phyloP scores from a whole-genome alignment of 1,140 invertebrate species.

The Conus ventricosus region DNA sequence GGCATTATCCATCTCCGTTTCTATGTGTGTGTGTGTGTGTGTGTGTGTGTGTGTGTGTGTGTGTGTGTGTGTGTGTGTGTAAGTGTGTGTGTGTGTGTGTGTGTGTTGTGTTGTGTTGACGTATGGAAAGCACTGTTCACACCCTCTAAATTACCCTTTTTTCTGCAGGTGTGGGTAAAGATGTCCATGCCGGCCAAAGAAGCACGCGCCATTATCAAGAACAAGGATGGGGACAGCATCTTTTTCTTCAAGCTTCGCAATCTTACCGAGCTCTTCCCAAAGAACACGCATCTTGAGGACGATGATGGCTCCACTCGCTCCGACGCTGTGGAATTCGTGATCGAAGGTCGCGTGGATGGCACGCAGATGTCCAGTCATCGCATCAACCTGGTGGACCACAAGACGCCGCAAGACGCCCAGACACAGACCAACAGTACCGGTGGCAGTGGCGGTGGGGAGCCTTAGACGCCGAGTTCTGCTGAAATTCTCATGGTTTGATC shows the following conservation, averaged over 20 bases:
- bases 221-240: not conserved
- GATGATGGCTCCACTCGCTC: not conserved
- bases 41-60: not conserved
- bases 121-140: not conserved
- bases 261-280: not conserved
- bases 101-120: not conserved
- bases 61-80: constrained; percentile 1
- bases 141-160: not conserved
- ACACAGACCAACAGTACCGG: not conserved
- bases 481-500: too few relatives aligned
- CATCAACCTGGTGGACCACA: constrained; percentile 26
- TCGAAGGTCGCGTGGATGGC: constrained; percentile 28
- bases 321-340: constrained; percentile 24
- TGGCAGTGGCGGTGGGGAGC: not conserved
- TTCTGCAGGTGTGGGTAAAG: constrained; percentile 16
- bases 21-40: not conserved
- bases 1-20: too few relatives aligned
- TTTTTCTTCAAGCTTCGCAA: constrained; percentile 27
- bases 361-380: constrained; percentile 30
- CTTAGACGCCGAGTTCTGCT: too few relatives aligned
- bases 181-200: constrained; percentile 26
- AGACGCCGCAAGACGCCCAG: not conserved
- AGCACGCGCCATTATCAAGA: not conserved
- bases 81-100: not conserved
- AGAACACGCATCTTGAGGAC: not conserved